These are phyloP conservation scores for Brachionus rotundiformis DNA, from an alignment of 1,140 invertebrate species.

Conservation along the genomic window DNA sequence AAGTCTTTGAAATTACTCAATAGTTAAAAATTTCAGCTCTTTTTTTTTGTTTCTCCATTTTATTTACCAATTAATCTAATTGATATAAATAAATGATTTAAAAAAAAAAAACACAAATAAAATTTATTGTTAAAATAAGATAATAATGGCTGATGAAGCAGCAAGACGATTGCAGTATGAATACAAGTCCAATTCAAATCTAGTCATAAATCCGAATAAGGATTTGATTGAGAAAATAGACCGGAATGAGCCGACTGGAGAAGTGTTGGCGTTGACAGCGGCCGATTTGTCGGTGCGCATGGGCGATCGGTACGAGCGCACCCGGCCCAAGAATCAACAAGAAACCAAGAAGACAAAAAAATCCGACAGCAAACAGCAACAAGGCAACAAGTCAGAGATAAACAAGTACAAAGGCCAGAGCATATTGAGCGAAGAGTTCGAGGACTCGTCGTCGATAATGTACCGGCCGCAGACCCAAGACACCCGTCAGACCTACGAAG, in stretches of 20 bases:
- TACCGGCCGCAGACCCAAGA: slow-evolving; percentile 97
- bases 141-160: slow-evolving; percentile 91
- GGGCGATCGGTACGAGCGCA: slow-evolving; percentile 84
- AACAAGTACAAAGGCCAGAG: slow-evolving; percentile 82
- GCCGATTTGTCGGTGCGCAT: slow-evolving; percentile 88
- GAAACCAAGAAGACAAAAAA: slow-evolving; percentile 67
- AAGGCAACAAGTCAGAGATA: slow-evolving; percentile 83
- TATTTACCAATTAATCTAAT: no score
- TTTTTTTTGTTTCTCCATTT: no score
- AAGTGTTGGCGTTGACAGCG: slow-evolving; percentile 90
- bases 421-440: slow-evolving; percentile 80
- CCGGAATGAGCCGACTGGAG: slow-evolving; percentile 97
- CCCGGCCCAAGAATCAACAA: slow-evolving; percentile 70
- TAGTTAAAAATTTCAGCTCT: no score
- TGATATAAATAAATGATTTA: no score
- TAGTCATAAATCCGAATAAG: slow-evolving; percentile 98
- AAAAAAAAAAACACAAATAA: no score
- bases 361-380: slow-evolving; percentile 55
- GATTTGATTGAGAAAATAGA: slow-evolving; percentile 91
- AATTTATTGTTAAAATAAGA: no score
- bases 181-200: slow-evolving; percentile 99
- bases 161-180: slow-evolving; percentile 97
- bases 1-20: no score
- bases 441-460: slow-evolving; percentile 87
- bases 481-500: slow-evolving; percentile 93